Percentiles rank a stretch among this genome's conserved stretches.
phyloP scores from a whole-genome alignment of 1,140 invertebrate genomes.

The Magallana gigas region DNA sequence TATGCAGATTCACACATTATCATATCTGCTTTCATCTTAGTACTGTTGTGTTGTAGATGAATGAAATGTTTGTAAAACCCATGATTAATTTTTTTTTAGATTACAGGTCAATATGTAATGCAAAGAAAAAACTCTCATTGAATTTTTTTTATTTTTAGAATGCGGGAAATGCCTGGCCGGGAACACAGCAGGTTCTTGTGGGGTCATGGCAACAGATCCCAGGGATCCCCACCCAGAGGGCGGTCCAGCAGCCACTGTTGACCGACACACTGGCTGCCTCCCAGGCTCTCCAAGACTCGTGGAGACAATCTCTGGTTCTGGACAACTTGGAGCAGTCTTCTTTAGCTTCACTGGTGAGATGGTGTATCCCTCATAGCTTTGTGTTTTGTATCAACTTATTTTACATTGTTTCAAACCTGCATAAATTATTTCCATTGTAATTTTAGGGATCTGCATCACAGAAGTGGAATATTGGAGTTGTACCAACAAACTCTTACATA shows the following conservation, averaged over 20 bases:
- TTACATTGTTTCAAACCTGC: neutral
- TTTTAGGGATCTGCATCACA: conserved; percentile 66
- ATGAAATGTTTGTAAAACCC: too few species aligned
- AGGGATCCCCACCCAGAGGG: conserved; percentile 82
- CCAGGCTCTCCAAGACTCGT: conserved; percentile 83
- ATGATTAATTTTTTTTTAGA: too few species aligned
- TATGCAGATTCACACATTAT: too few species aligned
- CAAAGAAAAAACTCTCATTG: too few species aligned
- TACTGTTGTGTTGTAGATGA: too few species aligned
- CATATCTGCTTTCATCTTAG: too few species aligned
- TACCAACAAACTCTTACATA: conserved; percentile 67
- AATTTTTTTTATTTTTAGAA: conserved; percentile 80
- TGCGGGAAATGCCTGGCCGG: conserved; percentile 88
- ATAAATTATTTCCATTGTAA: neutral
- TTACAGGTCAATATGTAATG: too few species aligned
- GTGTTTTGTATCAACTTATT: neutral
- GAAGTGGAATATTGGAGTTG: conserved; percentile 74
- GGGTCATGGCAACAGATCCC: conserved; percentile 92
- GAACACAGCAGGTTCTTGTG: conserved; percentile 87
- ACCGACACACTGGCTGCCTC: conserved; percentile 80
- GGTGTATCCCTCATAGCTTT: neutral
- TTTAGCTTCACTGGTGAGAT: conserved; percentile 83
- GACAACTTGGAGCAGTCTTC: conserved; percentile 83
- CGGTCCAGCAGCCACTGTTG: conserved; percentile 84
- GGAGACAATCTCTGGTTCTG: conserved; percentile 86